Base-by-base conservation (phyloP, 2,888 invertebrate species). In the Polietes domitor region DNA sequence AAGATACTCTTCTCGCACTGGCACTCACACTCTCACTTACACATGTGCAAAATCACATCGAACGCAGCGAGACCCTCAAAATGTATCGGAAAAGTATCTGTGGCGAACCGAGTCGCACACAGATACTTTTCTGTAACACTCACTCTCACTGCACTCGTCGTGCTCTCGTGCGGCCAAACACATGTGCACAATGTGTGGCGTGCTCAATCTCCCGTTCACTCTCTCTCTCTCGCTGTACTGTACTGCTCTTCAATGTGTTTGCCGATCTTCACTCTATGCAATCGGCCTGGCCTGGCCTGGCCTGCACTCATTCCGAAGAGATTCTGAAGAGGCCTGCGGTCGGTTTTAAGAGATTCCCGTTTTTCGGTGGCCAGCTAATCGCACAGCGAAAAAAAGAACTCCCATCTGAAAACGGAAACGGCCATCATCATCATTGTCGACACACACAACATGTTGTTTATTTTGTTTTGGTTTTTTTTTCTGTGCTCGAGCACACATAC, bases 351-450 rank as follows among this genome's bases (percentile, higher is more conserved):
- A 83, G 80, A 70, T 24, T 77, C 19, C 15, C 6, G 10, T 32
- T 32, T n/a, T 61, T 9, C 12, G 73, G 21, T 63, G 63, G 80
- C 6, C 6, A 37, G 61, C 70, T 77, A 70, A 74, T 70, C 76
- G 68, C 28, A 19, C 68, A 73, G n/a, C n/a, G n/a, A n/a, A n/a
- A n/a, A n/a, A n/a, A 63, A 76, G 79, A 76, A 55, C 77, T 61
- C 74, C 76, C 74, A 75, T 58, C 75, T 75, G 61, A 68, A 81
- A 91, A 90, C 91, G 91, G 91, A 91, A 91, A 90, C 90, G 91
- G 91, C 91, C 91, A 91, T 91, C 91, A 91, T 91, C 91, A 91
- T 88, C 90, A 88, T 88, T 84, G 87, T 87, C 88, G 87, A 87
- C 89, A 89, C 85, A 76, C 77, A 68, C 86, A 86, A 87, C 87